These are phyloP conservation scores for Alethe castanea DNA, from an alignment of 2,113 vertebrate species.

Conservation along the genomic window DNA sequence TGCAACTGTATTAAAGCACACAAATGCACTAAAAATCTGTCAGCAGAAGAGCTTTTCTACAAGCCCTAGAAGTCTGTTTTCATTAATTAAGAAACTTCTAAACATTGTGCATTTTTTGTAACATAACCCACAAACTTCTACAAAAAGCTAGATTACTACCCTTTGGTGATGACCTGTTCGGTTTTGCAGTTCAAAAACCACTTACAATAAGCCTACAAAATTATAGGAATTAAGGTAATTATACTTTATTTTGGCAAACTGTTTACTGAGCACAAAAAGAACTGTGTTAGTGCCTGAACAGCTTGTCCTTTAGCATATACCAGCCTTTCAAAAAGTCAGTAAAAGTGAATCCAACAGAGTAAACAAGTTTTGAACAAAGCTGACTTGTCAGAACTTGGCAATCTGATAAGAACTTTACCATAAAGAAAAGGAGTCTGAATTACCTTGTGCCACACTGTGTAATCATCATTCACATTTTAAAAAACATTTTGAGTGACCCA, in stretches of 20 bases:
- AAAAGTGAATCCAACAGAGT: neutral
- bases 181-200: neutral
- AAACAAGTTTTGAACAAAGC: neutral
- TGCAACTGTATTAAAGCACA: neutral
- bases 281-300: neutral
- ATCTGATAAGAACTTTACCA: neutral
- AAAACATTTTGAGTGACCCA: neutral
- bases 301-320: neutral
- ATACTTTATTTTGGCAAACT: conserved; percentile 4
- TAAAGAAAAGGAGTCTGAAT: neutral
- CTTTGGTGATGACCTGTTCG: neutral
- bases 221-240: conserved; percentile 58
- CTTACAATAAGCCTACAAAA: conserved; percentile 9
- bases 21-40: neutral
- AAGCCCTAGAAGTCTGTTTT: neutral
- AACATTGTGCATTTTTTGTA: neutral
- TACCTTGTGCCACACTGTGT: neutral
- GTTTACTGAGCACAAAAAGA: neutral
- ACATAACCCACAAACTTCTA: neutral
- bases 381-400: neutral
- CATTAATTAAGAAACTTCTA: neutral
- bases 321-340: neutral
- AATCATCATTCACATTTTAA: neutral
- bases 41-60: neutral
- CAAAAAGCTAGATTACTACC: neutral